These are phyloP conservation scores for Laterallus jamaicensis DNA, from an alignment of 2,113 vertebrate species.

Conservation along the genomic window DNA sequence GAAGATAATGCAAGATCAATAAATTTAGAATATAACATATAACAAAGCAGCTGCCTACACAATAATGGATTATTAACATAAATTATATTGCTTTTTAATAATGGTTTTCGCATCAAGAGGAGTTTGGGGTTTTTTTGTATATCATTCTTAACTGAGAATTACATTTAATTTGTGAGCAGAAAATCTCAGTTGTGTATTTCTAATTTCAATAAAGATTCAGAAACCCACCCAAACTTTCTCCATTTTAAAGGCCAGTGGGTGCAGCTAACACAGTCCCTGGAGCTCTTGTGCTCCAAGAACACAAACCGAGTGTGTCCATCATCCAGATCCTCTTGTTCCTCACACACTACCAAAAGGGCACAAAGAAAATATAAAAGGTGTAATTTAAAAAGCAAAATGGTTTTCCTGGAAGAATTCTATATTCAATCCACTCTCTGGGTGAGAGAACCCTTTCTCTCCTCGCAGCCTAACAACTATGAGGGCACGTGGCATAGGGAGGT, in stretches of 20 bases:
- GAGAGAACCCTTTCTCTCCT: not conserved
- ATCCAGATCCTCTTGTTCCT: not conserved
- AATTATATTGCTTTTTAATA: not conserved
- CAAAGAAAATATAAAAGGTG: not conserved
- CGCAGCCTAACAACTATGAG: not conserved
- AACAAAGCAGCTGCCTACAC: not conserved
- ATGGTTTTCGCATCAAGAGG: not conserved
- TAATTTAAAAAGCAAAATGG: not conserved
- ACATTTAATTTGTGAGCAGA: not conserved
- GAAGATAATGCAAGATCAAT: not conserved
- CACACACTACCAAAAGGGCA: not conserved
- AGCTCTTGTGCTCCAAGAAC: not conserved
- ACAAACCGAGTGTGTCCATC: not conserved
- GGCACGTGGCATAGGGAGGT: not conserved
- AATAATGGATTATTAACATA: not conserved
- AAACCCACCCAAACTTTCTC: not conserved
- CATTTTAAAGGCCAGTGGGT: not conserved
- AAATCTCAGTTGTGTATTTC: not conserved
- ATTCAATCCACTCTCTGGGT: not conserved
- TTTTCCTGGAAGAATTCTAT: not conserved
- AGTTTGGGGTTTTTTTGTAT: not conserved
- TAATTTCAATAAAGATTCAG: not conserved
- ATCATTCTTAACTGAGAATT: slow-evolving; percentile 12
- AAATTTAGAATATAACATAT: not conserved
- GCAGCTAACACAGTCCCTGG: not conserved